These are phyloP conservation scores for Habroteleia sp. DNA, from an alignment of 2,888 invertebrate genomes.

Conservation along the genomic window DNA sequence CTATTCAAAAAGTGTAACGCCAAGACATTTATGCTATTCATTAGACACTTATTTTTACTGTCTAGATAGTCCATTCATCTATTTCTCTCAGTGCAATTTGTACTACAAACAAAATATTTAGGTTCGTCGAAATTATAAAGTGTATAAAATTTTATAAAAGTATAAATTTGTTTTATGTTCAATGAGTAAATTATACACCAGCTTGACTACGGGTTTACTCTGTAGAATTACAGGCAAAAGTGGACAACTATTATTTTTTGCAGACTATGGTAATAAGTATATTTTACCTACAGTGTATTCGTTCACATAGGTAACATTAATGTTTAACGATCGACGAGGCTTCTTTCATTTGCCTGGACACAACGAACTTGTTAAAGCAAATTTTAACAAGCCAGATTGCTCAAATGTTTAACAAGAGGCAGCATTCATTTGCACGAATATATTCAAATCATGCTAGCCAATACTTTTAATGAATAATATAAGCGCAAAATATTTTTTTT, in stretches of 20 bases:
- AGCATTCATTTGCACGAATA: conserved; percentile 47
- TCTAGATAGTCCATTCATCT: no score
- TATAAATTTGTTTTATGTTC: conserved; percentile 50
- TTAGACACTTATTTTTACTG: no score
- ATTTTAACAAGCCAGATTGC: conserved; percentile 51
- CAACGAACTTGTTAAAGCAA: conserved; percentile 57
- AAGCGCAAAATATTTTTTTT: conserved; percentile 14
- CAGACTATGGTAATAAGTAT: conserved; percentile 55
- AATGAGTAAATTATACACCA: conserved; percentile 45
- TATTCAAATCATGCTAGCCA: conserved; percentile 34
- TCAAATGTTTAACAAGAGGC: conserved; percentile 55
- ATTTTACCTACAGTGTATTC: conserved; percentile 47
- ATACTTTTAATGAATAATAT: conserved; percentile 52
- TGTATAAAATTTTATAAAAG: background rate
- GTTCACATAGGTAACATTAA: conserved; percentile 57
- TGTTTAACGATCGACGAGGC: conserved; percentile 57
- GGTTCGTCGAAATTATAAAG: no score
- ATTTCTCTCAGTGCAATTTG: no score
- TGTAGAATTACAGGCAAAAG: conserved; percentile 26
- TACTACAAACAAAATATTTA: no score
- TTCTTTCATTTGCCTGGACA: conserved; percentile 49
- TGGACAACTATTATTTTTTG: conserved; percentile 59
- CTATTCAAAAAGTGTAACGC: no score
- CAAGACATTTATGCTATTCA: no score
- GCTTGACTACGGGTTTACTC: conserved; percentile 27